These are phyloP conservation scores for Pogonognathellus flavescens DNA, from an alignment of 1,140 invertebrate genomes.

Conservation along the genomic window DNA sequence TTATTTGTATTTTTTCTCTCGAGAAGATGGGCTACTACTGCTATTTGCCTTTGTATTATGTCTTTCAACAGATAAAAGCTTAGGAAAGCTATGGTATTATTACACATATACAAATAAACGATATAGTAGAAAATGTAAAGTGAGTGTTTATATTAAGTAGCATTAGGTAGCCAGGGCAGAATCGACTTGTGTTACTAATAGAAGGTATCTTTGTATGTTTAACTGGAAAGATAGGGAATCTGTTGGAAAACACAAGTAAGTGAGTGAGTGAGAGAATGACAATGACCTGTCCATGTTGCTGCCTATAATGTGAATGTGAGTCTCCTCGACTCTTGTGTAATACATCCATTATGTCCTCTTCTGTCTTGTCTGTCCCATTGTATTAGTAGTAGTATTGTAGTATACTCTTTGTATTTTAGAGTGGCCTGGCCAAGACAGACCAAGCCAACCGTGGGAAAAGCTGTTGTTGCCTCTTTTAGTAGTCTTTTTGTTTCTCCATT, in stretches of 20 bases:
- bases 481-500: neutral
- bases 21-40: neutral
- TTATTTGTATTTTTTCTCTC: neutral
- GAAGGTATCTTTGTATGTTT: neutral
- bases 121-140: neutral
- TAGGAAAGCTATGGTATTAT: neutral
- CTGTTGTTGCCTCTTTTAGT: slow-evolving; percentile 36
- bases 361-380: slow-evolving; percentile 46
- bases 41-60: neutral
- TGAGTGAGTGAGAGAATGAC: slow-evolving; percentile 55
- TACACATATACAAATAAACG: neutral
- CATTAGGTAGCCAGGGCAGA: neutral
- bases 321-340: slow-evolving; percentile 13
- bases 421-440: neutral
- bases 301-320: slow-evolving; percentile 2
- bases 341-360: slow-evolving; percentile 29
- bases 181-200: slow-evolving; percentile 6
- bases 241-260: neutral
- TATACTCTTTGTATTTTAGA: slow-evolving; percentile 7
- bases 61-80: neutral
- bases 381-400: neutral
- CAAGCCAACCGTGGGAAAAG: slow-evolving; percentile 57
- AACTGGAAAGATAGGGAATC: slow-evolving; percentile 31
- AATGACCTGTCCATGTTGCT: slow-evolving; percentile 58
- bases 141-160: neutral